Evolutionary conservation across 1,140 invertebrate species (phyloP), one percentile per base, ranked within the genome.

Genomic region (Zaprionus nigranus): DNA sequence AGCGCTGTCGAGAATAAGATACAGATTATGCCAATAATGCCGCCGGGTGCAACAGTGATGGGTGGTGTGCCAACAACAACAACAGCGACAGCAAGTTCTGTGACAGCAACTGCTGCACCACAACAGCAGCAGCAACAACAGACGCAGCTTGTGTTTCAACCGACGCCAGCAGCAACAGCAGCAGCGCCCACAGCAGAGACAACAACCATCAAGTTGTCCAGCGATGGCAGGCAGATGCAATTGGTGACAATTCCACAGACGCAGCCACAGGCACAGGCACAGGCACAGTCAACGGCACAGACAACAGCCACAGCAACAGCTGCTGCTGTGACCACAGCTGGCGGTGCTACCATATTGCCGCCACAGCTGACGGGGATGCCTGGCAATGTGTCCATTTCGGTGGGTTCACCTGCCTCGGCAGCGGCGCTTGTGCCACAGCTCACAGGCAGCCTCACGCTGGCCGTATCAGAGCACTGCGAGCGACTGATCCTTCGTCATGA

Each of bases 1-100:
- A 85, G 73, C 49, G 66, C 80, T 20, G 92, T 93, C 2, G 92
- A 93, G 64, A 93, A 93, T 58, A 93, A 93, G 78, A 93, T 93
- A 36, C 92, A 93, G 75, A 93, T 93, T 9, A 93, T 93, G 90
- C 92, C 92, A 3, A 93, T 93, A 15, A 54, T 93, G 68, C 68
- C 75, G 9, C 64, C 84, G 15, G 77, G 81, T 54, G 81, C 88
- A 51, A 91, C 78, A 12, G 81, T 88, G 2, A 90, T 88, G 86
- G 85, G 85, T 7, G 85, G 85, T 2, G 51, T 77, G 53, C 64
- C 78, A 13, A 54, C 77, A 59, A 36, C 62, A 11, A 9, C 65
- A 40, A 51, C 67, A 69, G 56, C 75, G 57, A 51, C 40, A n/a
- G 34, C 73, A 57, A 62, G n/a, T 17, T 46, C 40, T 9, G 6